phyloP scores from a whole-genome alignment of 92 coral and sea anemone genomes.

The Phymanthus crucifer region DNA sequence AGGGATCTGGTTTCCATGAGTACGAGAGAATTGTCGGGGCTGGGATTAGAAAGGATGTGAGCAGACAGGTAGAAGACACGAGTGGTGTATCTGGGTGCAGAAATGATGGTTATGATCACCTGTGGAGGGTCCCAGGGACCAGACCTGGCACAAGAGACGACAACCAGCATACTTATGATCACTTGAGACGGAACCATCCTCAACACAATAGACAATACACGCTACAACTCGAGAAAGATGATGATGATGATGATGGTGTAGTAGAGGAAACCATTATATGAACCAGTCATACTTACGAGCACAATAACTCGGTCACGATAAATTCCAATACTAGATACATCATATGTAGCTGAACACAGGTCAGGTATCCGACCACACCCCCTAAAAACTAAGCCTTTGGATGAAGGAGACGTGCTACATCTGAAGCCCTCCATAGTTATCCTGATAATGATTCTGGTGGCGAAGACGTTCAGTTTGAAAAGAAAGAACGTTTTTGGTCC shows the following conservation, averaged over 20 bases:
- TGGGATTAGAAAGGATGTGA: background rate
- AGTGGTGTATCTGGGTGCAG: background rate
- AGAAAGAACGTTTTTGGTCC: too few species aligned
- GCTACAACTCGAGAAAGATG: background rate
- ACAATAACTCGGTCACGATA: too few species aligned
- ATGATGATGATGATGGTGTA: background rate
- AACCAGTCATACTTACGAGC: background rate
- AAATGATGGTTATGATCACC: slow-evolving; percentile 18
- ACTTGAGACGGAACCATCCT: background rate
- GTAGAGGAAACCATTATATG: background rate
- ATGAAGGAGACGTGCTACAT: too few species aligned
- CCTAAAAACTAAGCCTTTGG: too few species aligned
- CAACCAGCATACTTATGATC: slow-evolving; percentile 11
- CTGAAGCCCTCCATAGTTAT: too few species aligned
- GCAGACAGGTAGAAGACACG: background rate
- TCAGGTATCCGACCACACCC: too few species aligned
- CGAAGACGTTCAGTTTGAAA: too few species aligned
- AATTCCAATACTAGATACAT: too few species aligned
- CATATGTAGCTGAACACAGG: too few species aligned
- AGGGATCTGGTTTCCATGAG: background rate
- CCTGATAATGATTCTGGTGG: too few species aligned
- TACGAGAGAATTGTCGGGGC: slow-evolving; percentile 13
- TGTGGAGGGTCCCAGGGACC: background rate
- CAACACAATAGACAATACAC: background rate
- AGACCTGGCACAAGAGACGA: background rate